Evolutionary conservation across 2,113 vertebrate species (phyloP).

Genomic region (Herpailurus yagouaroundi): DNA sequence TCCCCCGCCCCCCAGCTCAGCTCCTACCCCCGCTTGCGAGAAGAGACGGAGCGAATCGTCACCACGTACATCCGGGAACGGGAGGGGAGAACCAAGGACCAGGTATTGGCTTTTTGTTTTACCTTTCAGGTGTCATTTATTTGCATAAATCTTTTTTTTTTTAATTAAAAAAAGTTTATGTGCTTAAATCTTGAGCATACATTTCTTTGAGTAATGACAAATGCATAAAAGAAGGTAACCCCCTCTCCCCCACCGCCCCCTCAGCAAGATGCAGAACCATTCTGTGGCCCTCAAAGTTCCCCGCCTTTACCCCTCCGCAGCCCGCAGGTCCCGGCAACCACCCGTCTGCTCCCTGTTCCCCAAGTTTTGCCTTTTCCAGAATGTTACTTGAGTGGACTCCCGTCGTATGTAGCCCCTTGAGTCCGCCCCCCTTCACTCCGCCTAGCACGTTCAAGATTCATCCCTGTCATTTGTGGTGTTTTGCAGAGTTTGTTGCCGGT

Average conservation of each 20-base stretch:
- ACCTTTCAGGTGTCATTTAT: not conserved
- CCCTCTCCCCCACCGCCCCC: no score
- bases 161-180: not conserved
- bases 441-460: fast-evolving
- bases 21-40: constrained; percentile 94
- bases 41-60: constrained; percentile 97
- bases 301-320: no score
- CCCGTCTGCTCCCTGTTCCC: not conserved
- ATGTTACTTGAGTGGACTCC: not conserved
- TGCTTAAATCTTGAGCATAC: not conserved
- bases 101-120: constrained; percentile 85
- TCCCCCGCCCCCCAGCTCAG: constrained; percentile 86
- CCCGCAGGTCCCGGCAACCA: not conserved
- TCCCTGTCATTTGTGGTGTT: not conserved
- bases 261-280: fast-evolving
- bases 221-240: not conserved
- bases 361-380: not conserved
- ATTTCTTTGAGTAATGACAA: not conserved
- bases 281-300: not conserved
- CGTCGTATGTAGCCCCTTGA: not conserved
- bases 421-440: not conserved
- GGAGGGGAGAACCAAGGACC: constrained; percentile 96
- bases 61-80: constrained; percentile 94
- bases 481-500: not conserved
- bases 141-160: not conserved